A percentile compares a stretch with the other conserved stretches of the same genome.
Conservation (phyloP, 1,140 invertebrate genomes). For the Andrena cerasifolii region DNA sequence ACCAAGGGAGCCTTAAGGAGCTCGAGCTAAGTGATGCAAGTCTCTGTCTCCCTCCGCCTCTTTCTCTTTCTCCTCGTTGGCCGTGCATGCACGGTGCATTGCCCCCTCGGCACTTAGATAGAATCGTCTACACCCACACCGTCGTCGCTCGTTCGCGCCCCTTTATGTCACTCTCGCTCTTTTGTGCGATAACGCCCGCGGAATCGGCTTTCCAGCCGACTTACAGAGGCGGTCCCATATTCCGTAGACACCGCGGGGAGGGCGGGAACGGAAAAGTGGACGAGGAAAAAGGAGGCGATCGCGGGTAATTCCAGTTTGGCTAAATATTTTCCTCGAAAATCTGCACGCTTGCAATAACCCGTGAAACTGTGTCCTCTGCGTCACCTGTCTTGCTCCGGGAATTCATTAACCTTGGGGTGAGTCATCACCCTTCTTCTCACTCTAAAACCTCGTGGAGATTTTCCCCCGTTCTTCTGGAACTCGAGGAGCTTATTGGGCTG, state of each 20-base stretch:
- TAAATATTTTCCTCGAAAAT: no score
- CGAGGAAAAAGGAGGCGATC: background rate
- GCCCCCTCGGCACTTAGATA: conserved; percentile 63
- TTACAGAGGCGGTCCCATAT: background rate
- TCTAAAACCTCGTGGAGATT: no score
- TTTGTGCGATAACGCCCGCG: conserved; percentile 33
- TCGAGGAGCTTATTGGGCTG: no score
- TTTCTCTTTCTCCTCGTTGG: conserved; percentile 24
- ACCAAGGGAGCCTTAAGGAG: conserved; percentile 54
- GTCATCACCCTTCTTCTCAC: no score
- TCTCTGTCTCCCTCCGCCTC: background rate
- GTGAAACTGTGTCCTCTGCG: no score
- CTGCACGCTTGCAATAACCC: no score
- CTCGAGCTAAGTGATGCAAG: conserved; percentile 53
- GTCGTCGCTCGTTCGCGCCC: conserved; percentile 34
- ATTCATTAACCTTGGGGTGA: no score
- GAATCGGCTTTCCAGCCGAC: conserved; percentile 11
- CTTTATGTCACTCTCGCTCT: conserved; percentile 53
- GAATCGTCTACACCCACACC: conserved; percentile 64
- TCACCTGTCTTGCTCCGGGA: no score
- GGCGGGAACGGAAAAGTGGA: background rate
- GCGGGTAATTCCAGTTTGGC: background rate
- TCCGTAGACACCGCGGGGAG: background rate
- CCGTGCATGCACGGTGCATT: conserved; percentile 53
- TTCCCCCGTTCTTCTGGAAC: no score